Evolutionary conservation across 2,888 invertebrate genomes (phyloP), one percentile per base, ranked within the genome.

Genomic region (Pterobdella sp.): DNA sequence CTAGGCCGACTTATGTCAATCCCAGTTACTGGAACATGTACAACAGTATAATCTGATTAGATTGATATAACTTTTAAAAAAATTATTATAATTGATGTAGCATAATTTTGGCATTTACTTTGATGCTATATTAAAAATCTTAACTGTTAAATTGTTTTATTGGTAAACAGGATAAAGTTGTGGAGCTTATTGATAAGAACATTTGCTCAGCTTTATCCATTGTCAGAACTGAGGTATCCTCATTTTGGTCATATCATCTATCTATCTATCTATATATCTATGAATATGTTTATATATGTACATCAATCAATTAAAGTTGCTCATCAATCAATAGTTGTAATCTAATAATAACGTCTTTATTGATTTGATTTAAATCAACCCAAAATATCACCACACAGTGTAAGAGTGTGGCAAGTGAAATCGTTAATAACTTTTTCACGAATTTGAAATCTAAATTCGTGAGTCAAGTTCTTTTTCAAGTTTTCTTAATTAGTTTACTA

Each of bases 301-400:
- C 32, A 42, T 68, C 2, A 22, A 42, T 68, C 14, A 29, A 42
- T 42, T 1, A n/a, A 42, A 49, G 1, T 1, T 42, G 1, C 18
- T 26, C 42, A 31, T 68, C 49, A 3, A 67, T 67, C n/a, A 3
- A 37, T 73, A 29, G n/a, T n/a, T 37, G 26, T 72, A n/a, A 36
- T 34, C 35, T n/a, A 10, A 4, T 34, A 65, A 10, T 18, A 29
- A 65, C 32, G 4, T 34, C 26, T 65, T 22, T 34, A 65, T 31
- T 22, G 31, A 65, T 10, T 4, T 65, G 32, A 49, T 56, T 42
- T 60, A 49, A 49, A 18, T 49, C 14, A 49, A 18, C 14, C 14
- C n/a, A 14, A n/a, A n/a, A 18, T 49, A 49, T 49, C n/a, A n/a
- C n/a, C n/a, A 18, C 71, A 26, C 73, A 78, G 75, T 79, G 77